A percentile compares a stretch with the other conserved stretches of the same genome.
phyloP scores from a whole-genome alignment of 2,113 vertebrate genomes.

The Sylvilagus bachmani region DNA sequence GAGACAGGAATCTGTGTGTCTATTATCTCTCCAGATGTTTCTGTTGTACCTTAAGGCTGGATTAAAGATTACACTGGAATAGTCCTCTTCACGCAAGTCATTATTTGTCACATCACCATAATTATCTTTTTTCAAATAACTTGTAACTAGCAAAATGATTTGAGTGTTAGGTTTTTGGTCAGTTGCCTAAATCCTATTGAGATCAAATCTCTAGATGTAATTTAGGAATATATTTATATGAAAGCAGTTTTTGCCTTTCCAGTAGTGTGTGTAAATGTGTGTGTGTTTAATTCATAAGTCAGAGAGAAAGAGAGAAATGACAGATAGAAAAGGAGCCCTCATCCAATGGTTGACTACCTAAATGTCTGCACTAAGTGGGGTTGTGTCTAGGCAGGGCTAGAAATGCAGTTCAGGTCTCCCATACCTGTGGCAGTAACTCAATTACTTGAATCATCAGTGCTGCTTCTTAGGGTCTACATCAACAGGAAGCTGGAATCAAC shows the following conservation, averaged over 20 bases:
- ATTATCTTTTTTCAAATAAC: neutral
- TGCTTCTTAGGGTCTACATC: too few relatives aligned
- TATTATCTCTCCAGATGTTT: neutral
- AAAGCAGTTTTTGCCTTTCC: neutral
- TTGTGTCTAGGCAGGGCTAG: too few relatives aligned
- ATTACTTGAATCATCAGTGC: too few relatives aligned
- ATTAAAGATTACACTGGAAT: neutral
- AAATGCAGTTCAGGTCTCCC: too few relatives aligned
- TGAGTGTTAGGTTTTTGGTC: neutral
- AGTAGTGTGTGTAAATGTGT: neutral
- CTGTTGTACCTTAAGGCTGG: neutral
- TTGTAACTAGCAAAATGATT: neutral
- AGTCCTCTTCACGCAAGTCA: neutral
- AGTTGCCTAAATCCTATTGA: neutral
- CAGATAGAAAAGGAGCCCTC: too few relatives aligned
- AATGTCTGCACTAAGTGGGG: too few relatives aligned
- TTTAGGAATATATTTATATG: neutral
- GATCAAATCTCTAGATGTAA: neutral
- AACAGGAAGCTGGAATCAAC: too few relatives aligned
- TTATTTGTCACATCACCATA: neutral
- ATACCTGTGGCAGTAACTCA: too few relatives aligned
- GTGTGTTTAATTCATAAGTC: too few relatives aligned
- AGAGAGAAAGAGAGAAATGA: too few relatives aligned
- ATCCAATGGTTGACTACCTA: too few relatives aligned
- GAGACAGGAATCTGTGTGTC: neutral